Evolutionary conservation across 2,113 vertebrate species (phyloP), one percentile per base, ranked within the genome.

Genomic region (Gambusia affinis): DNA sequence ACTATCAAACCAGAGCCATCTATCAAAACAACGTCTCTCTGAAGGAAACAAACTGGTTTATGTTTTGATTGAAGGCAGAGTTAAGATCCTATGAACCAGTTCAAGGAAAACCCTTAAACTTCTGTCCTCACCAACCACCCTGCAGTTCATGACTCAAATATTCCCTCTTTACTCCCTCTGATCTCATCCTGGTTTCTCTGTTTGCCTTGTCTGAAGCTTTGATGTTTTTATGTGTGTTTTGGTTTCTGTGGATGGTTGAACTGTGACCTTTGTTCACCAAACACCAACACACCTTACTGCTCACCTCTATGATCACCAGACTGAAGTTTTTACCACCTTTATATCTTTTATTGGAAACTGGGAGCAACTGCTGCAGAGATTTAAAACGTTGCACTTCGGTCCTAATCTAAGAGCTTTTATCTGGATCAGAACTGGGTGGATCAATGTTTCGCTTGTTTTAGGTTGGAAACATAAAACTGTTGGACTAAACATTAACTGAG

Each of bases 231-330:
- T 75, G 72, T 30, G 30, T 63, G 12, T 33, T 66, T 3, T n/a
- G 51, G 51, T 57, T 57, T 57, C 51, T 57, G n/a, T n/a, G 47
- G 19, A 22, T 6, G 24, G 51, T 24, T 57, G 51, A 57, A 57
- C 24, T 24, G 33, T 2, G 64, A 79, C 79, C 71, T 89, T 87
- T 86, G 81, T 75, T 51, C 75, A 60, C 47, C 0, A 57, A 57
- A 57, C 51, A n/a, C 35, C 27, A 1, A 22, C 78, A 81, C 78
- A 65, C 78, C 78, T 63, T 63, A 66, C 31, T 4, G 30, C 54
- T 64, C 17, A 65, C 17, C 29, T 14, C 11, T 12, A 22, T 62
- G 61, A 12, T 61, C 28, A 67, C 22, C 3, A 33, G 11, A 28
- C 64, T 14, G 29, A 10, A 47, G 6, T 33, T 47, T 63, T 28